A percentile compares a stretch with the other conserved stretches of the same genome.
Evolutionary conservation across 35 echinoderm and acorn worm genomes (phyloP).

Genomic region (Heliocidaris tuberculata): DNA sequence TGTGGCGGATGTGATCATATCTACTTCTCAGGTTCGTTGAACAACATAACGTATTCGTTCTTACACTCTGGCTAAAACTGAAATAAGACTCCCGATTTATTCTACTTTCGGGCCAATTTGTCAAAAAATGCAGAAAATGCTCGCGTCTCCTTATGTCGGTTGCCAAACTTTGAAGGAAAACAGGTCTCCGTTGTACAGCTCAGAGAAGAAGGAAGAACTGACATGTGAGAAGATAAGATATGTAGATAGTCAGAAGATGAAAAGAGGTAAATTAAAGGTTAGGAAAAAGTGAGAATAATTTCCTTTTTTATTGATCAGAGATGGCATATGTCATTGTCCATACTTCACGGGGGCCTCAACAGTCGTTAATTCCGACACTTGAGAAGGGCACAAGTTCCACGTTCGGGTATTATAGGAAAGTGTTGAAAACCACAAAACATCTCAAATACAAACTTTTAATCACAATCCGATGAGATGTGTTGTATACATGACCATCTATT

Average conservation of each 20-base stretch:
- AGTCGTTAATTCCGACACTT: neutral
- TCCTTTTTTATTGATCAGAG: neutral
- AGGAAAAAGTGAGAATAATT: neutral
- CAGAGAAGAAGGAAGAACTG: neutral
- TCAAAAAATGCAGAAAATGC: neutral
- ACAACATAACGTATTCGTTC: neutral
- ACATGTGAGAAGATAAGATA: no score
- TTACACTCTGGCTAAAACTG: neutral
- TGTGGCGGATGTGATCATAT: neutral
- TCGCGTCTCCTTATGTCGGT: neutral
- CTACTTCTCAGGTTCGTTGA: neutral
- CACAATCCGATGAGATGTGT: neutral
- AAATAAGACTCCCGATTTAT: neutral
- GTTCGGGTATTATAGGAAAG: neutral
- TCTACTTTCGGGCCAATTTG: neutral
- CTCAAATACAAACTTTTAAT: neutral
- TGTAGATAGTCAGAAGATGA: no score
- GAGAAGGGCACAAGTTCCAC: neutral
- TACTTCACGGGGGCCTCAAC: neutral
- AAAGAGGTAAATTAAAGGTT: neutral
- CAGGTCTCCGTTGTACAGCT: neutral
- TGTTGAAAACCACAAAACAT: neutral
- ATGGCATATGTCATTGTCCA: neutral
- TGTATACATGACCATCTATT: neutral
- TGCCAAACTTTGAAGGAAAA: neutral